A percentile compares a stretch with the other conserved stretches of the same genome.
Conservation (phyloP, 2,888 invertebrate genomes). For the Leuctra nigra region DNA sequence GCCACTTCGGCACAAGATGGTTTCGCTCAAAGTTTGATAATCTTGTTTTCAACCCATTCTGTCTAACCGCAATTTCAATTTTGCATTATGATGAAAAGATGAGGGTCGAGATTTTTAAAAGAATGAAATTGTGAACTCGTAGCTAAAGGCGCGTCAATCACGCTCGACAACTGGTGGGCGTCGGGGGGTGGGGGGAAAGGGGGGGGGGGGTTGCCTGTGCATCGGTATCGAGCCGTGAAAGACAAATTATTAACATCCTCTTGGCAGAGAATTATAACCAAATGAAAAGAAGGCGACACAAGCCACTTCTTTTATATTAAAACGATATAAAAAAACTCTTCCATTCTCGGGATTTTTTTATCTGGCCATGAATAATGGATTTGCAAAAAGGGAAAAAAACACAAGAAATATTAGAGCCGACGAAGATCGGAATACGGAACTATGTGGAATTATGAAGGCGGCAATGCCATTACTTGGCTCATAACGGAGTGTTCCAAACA, state of each 20-base stretch:
- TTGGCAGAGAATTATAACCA: slow-evolving; percentile 20
- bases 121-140: slow-evolving; percentile 13
- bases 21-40: background rate
- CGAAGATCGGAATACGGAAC: background rate
- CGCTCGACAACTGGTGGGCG: background rate
- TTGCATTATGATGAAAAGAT: slow-evolving; percentile 22
- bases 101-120: slow-evolving; percentile 13
- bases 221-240: slow-evolving; percentile 22
- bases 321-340: slow-evolving; percentile 23
- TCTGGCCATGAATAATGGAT: slow-evolving; percentile 22
- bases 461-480: slow-evolving; percentile 12
- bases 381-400: slow-evolving; percentile 11
- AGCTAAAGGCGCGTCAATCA: slow-evolving; percentile 21
- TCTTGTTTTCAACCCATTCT: background rate
- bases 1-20: background rate
- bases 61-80: slow-evolving; percentile 20
- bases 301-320: slow-evolving; percentile 23
- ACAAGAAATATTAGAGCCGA: background rate
- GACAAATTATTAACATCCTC: slow-evolving; percentile 25
- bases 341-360: slow-evolving; percentile 19
- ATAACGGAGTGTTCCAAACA: background rate
- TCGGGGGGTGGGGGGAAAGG: background rate
- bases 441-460: slow-evolving; percentile 4
- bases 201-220: background rate
- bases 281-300: slow-evolving; percentile 14